Evolutionary conservation across 2,113 vertebrate species (phyloP).

Genomic region (Neomonachus schauinslandi): DNA sequence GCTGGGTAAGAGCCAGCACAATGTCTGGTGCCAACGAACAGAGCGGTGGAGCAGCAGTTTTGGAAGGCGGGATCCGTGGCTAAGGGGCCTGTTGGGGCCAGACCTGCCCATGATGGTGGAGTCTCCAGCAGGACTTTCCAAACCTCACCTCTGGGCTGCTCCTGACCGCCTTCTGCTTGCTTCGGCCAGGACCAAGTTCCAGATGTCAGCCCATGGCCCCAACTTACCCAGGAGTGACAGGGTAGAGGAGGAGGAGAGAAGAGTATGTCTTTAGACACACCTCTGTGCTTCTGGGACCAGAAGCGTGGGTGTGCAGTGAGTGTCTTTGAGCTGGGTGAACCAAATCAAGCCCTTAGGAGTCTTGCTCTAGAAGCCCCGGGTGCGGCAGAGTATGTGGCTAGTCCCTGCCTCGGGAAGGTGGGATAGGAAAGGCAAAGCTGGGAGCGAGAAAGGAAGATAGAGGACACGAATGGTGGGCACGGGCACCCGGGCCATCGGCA

Average conservation of each 20-base stretch:
- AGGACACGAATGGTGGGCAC: background rate
- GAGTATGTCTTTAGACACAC: background rate
- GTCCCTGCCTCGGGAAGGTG: background rate
- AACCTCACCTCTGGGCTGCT: background rate
- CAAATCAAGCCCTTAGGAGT: background rate
- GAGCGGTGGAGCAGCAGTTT: background rate
- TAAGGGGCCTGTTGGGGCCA: background rate
- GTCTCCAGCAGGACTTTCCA: background rate
- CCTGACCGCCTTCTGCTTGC: background rate
- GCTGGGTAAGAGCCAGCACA: background rate
- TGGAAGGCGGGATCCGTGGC: background rate
- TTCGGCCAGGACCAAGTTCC: background rate
- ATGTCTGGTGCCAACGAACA: background rate
- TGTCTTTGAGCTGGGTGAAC: background rate
- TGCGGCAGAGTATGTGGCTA: background rate
- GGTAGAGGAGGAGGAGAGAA: background rate
- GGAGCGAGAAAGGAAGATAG: background rate
- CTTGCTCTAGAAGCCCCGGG: background rate
- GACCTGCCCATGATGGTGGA: background rate
- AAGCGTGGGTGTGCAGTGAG: background rate
- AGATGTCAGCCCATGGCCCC: background rate
- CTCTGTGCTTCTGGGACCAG: background rate
- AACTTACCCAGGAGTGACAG: background rate
- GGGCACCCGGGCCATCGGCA: conserved; percentile 22
- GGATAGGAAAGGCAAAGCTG: background rate